phyloP scores from a whole-genome alignment of 2,113 vertebrate species.

The Malurus alboscapulatus region DNA sequence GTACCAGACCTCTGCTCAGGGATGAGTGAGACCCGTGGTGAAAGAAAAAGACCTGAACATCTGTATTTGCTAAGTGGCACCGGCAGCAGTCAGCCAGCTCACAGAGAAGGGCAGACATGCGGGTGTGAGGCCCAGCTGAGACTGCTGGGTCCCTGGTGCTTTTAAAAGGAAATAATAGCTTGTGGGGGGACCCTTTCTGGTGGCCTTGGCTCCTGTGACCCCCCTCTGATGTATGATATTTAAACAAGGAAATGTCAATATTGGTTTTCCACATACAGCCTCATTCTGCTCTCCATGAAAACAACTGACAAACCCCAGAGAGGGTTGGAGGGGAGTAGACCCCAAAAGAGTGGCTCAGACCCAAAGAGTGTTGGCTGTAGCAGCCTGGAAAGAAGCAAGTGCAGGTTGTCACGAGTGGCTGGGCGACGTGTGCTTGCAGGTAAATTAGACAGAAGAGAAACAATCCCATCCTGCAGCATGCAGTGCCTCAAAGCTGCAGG shows the following conservation, averaged over 20 bases:
- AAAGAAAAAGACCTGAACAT: slow-evolving; percentile 42
- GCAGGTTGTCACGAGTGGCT: background rate
- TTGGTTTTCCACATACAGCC: slow-evolving; percentile 45
- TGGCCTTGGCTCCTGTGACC: slow-evolving; percentile 50
- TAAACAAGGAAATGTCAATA: slow-evolving; percentile 62
- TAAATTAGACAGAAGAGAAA: background rate
- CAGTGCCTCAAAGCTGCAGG: background rate
- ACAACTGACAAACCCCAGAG: background rate
- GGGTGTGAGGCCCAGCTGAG: slow-evolving; percentile 1
- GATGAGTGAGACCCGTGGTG: background rate
- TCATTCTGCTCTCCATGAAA: slow-evolving; percentile 27
- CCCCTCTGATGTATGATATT: slow-evolving; percentile 62
- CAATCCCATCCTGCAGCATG: background rate
- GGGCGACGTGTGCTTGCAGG: background rate
- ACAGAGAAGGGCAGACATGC: background rate
- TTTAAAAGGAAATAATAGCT: slow-evolving; percentile 64
- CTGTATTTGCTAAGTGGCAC: slow-evolving; percentile 57
- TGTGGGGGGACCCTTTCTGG: slow-evolving; percentile 49
- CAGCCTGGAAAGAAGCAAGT: background rate
- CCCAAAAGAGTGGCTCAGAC: background rate
- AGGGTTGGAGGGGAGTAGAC: background rate
- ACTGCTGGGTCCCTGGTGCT: slow-evolving; percentile 30
- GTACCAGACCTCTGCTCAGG: background rate
- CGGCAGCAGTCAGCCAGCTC: background rate
- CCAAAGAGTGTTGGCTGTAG: background rate